phyloP scores from a whole-genome alignment of 2,113 vertebrate species.

The Periophthalmus modestus region DNA sequence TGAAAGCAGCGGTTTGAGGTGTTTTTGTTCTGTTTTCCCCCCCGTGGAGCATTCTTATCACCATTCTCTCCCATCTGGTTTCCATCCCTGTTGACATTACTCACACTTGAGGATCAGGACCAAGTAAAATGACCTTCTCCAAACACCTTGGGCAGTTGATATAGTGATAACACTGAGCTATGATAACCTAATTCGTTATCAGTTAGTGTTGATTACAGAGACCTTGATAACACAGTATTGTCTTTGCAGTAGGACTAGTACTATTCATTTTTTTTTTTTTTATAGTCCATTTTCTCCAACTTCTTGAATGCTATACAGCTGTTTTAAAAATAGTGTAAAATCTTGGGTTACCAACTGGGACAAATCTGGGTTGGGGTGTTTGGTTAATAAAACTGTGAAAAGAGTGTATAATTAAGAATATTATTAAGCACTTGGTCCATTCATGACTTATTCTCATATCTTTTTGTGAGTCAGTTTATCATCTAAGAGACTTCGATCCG shows the following conservation, averaged over 20 bases:
- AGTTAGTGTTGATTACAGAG: not conserved
- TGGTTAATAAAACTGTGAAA: no score
- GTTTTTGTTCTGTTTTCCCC: constrained; percentile 23
- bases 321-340: no score
- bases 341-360: no score
- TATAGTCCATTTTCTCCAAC: no score
- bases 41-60: constrained; percentile 51
- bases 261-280: not conserved
- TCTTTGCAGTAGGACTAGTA: not conserved
- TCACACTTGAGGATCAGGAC: constrained; percentile 17
- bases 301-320: no score
- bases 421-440: no score
- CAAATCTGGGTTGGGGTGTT: no score
- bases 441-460: no score
- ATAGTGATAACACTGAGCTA: not conserved
- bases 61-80: constrained; percentile 61
- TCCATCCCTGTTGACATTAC: constrained; percentile 49
- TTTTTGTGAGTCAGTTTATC: no score
- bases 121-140: constrained; percentile 14
- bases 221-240: not conserved
- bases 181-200: not conserved
- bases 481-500: no score
- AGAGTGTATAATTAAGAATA: no score
- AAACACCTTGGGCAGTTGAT: constrained; percentile 14
- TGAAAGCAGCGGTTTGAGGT: constrained; percentile 26